A percentile compares a stretch with the other conserved stretches of the same genome.
Evolutionary conservation across 2,113 vertebrate genomes (phyloP).

Genomic region (Tinamus guttatus): DNA sequence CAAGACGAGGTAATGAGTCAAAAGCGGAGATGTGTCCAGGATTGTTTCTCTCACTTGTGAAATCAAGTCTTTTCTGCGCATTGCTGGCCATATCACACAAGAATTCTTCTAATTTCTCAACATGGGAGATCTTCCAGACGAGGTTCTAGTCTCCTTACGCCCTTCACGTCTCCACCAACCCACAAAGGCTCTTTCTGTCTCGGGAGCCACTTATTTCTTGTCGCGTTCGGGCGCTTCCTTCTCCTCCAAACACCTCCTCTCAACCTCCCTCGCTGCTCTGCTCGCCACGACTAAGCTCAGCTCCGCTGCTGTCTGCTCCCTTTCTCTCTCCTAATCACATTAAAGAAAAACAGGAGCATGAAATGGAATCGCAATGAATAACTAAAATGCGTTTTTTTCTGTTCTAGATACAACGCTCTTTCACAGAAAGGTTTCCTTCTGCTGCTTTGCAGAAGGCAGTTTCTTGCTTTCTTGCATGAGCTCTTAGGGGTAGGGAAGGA

Average conservation of each 20-base stretch:
- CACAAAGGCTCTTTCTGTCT: not conserved
- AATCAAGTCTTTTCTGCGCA: not conserved
- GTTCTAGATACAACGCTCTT: not conserved
- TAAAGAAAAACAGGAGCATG: not conserved
- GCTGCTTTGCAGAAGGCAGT: not conserved
- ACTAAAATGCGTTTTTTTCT: not conserved
- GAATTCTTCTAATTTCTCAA: not conserved
- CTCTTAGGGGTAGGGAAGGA: not conserved
- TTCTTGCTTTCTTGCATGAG: not conserved
- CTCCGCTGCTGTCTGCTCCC: not conserved
- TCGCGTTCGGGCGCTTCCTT: not conserved
- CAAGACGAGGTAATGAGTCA: not conserved
- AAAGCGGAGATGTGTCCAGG: not conserved
- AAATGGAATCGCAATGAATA: not conserved
- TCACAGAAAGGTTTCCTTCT: not conserved
- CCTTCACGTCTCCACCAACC: not conserved
- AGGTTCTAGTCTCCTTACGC: not conserved
- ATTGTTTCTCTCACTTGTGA: not conserved
- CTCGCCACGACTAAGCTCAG: not conserved
- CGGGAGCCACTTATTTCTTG: not conserved
- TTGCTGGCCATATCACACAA: not conserved
- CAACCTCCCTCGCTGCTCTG: not conserved
- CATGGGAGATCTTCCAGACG: not conserved
- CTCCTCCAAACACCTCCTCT: not conserved
- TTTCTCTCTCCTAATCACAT: not conserved